Base-by-base conservation (phyloP, 2,797 vertebrate genomes). In the Cryptoblepharus egeriae region DNA sequence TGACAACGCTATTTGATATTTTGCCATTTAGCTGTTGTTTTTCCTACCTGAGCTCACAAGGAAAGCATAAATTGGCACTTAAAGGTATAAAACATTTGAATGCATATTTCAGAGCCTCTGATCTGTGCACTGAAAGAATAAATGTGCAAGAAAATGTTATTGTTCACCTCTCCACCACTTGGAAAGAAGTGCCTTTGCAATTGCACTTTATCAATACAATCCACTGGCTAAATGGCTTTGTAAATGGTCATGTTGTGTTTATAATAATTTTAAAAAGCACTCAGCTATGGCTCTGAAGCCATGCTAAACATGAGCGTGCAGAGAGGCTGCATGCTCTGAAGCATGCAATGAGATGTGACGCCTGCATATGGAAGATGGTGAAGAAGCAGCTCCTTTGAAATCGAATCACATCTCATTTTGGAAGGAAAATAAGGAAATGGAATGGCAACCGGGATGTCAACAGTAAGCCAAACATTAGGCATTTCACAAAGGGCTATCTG, bases 401-500 rank as follows among this genome's bases (percentile, higher is more conserved):
- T 67, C 63, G n/a, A 37, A 60, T 18, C 71, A 32, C 18, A 39
- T 82, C 18, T 83, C 45, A 75, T 81, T 83, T 87, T 61, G 83
- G 70, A 85, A 58, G 86, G 64, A 28, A 81, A 75, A n/a, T 75
- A 74, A 69, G 65, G 32, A 15, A 72, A 78, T 77, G 49, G 35
- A 88, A 93, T 89, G 57, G 84, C 91, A 68, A 28, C 84, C 88
- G 45, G n/a, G 45, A 71, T 85, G 69, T 85, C 87, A 92, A 70
- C 55, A 75, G 15, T 84, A 78, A 92, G 68, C 55, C 85, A 85
- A 86, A 88, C 42, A 85, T 35, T 72, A 89, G 75, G 45, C 37
- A 84, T 74, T 64, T n/a, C 75, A 64, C 9, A 85, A 85, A 82
- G 64, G 63, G 55, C 67, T 39, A 52, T 77, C 88, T 80, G 70